Percentiles rank a stretch among this genome's conserved stretches.
phyloP scores from a whole-genome alignment of 2,797 vertebrate species.

The Manis crassicaudata region DNA sequence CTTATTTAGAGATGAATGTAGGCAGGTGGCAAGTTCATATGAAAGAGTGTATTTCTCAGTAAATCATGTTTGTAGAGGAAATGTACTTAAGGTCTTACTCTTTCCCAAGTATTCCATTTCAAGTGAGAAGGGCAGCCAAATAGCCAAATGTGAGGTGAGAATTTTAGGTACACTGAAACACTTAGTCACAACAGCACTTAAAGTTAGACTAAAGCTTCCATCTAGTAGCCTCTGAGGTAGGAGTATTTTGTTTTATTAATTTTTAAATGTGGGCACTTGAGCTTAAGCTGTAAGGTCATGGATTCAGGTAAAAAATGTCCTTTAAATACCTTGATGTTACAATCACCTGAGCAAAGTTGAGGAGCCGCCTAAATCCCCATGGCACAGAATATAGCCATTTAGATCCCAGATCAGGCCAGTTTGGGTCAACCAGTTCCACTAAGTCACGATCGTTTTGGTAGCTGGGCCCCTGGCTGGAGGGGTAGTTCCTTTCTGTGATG shows the following conservation, averaged over 20 bases:
- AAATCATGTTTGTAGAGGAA: not conserved
- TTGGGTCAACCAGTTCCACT: conserved; percentile 93
- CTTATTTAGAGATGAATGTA: not conserved
- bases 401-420: conserved; percentile 93
- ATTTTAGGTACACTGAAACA: not conserved
- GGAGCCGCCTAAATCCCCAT: conserved; percentile 95
- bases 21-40: not conserved
- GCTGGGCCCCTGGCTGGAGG: conserved; percentile 86
- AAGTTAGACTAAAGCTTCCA: not conserved
- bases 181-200: not conserved
- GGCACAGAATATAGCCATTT: conserved; percentile 94
- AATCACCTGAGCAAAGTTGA: conserved; percentile 95
- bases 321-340: not conserved
- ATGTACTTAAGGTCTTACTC: not conserved
- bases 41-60: not conserved
- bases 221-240: not conserved
- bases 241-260: not conserved
- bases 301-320: not conserved
- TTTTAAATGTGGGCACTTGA: not conserved
- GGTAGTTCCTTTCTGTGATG: conserved; percentile 90
- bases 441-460: conserved; percentile 93
- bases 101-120: not conserved
- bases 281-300: not conserved
- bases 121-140: not conserved
- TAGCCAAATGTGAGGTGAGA: not conserved